A percentile compares a stretch with the other conserved stretches of the same genome.
Evolutionary conservation across 1,140 invertebrate genomes (phyloP).

Genomic region (Solenopsis fugax): DNA sequence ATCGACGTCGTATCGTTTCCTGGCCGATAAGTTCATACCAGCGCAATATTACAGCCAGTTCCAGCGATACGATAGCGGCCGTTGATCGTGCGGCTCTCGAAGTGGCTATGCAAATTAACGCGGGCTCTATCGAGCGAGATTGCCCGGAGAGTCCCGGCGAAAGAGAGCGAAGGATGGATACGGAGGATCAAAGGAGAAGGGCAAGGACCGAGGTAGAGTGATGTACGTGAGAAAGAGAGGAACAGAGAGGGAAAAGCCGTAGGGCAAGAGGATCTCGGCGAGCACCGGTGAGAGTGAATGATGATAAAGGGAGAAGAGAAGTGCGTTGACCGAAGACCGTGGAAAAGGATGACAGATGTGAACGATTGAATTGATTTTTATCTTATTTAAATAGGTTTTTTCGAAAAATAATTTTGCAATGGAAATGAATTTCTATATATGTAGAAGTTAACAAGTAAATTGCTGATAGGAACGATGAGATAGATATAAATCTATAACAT

Average conservation of each 20-base stretch:
- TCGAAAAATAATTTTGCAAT: slow-evolving; percentile 13
- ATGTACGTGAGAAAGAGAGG: slow-evolving; percentile 23
- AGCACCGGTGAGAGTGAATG: slow-evolving; percentile 31
- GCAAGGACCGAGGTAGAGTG: slow-evolving; percentile 6
- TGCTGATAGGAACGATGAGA: neutral
- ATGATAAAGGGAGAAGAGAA: slow-evolving; percentile 58
- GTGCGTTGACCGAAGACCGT: slow-evolving; percentile 26
- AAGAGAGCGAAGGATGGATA: slow-evolving; percentile 45
- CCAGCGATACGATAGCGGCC: slow-evolving; percentile 68
- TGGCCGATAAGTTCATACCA: slow-evolving; percentile 69
- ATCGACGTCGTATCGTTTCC: slow-evolving; percentile 65
- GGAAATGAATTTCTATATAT: slow-evolving; percentile 6
- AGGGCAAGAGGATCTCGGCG: slow-evolving; percentile 7
- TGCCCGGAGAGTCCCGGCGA: slow-evolving; percentile 55
- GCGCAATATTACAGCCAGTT: slow-evolving; percentile 69
- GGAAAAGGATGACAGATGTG: slow-evolving; percentile 43
- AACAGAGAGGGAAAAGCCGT: slow-evolving; percentile 18
- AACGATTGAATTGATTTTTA: slow-evolving; percentile 59
- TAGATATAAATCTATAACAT: neutral
- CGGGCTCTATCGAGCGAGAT: slow-evolving; percentile 74
- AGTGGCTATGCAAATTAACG: slow-evolving; percentile 77
- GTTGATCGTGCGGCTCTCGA: slow-evolving; percentile 71
- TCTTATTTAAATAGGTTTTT: slow-evolving; percentile 33
- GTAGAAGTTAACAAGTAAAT: neutral
- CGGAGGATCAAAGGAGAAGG: slow-evolving; percentile 11